Conservation (phyloP, 2,888 invertebrate species). For the Pachydiplax longipennis region DNA sequence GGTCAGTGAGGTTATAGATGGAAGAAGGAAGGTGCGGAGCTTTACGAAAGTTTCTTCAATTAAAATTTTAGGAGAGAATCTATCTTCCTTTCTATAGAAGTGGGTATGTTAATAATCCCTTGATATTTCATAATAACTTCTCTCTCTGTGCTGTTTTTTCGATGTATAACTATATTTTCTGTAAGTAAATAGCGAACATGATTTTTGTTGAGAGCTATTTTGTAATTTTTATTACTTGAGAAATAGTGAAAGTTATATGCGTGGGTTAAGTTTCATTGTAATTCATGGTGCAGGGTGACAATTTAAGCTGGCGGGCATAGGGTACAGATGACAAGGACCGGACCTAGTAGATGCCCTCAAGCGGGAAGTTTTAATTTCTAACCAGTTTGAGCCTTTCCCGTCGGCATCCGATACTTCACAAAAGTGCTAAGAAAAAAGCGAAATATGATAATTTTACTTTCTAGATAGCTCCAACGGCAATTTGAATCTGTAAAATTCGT, state of each 20-base stretch:
- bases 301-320: not conserved
- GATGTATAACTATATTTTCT: not conserved
- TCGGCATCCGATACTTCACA: not conserved
- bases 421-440: not conserved
- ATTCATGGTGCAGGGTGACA: not conserved
- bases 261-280: not conserved
- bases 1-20: slow-evolving; percentile 9
- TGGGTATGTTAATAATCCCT: not conserved
- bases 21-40: not conserved
- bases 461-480: not conserved
- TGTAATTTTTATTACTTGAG: not conserved
- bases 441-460: not conserved
- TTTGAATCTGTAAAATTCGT: not conserved
- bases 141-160: no score
- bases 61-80: not conserved
- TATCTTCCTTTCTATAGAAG: not conserved
- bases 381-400: not conserved
- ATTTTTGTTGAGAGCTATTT: not conserved
- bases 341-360: not conserved
- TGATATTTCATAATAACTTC: not conserved
- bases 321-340: not conserved
- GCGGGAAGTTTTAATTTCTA: not conserved
- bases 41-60: not conserved
- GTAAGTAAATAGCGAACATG: not conserved
- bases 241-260: not conserved